Conservation (phyloP, 1,140 invertebrate species). For the Penaeus chinensis region DNA sequence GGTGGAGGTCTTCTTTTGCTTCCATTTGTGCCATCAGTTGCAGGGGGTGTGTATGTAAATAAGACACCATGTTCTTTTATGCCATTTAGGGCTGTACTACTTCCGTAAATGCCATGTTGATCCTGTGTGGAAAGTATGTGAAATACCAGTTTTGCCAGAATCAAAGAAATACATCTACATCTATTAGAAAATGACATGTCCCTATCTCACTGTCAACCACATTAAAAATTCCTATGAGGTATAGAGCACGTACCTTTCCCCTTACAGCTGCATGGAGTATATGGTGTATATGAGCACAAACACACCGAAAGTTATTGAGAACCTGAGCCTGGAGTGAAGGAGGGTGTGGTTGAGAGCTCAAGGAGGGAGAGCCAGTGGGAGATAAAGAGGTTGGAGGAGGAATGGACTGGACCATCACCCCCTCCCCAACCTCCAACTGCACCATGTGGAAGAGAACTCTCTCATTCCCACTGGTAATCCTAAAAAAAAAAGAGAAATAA, state of each 20-base stretch:
- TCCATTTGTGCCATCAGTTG: slow-evolving; percentile 57
- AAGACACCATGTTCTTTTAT: slow-evolving; percentile 68
- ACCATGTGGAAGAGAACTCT: slow-evolving; percentile 68
- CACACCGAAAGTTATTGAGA: slow-evolving; percentile 67
- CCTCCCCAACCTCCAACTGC: slow-evolving; percentile 67
- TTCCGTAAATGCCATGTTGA: slow-evolving; percentile 30
- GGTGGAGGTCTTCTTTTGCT: slow-evolving; percentile 59
- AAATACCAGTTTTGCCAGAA: neutral
- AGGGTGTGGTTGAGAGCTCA: neutral
- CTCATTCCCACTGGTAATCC: slow-evolving; percentile 66
- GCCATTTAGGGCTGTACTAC: slow-evolving; percentile 63
- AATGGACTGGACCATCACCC: slow-evolving; percentile 66
- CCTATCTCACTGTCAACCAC: neutral
- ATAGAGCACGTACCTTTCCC: slow-evolving; percentile 65
- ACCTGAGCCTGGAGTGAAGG: slow-evolving; percentile 63
- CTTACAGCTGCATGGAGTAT: slow-evolving; percentile 66
- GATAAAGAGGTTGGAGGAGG: slow-evolving; percentile 46
- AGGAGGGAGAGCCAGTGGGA: slow-evolving; percentile 37
- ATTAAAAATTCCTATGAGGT: neutral
- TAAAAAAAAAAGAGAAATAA: slow-evolving; percentile 59
- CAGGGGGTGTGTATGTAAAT: slow-evolving; percentile 65
- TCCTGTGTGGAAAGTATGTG: slow-evolving; percentile 22
- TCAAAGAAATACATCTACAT: neutral
- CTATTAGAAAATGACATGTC: too few species aligned
- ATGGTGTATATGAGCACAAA: slow-evolving; percentile 66